A percentile compares a stretch with the other conserved stretches of the same genome.
Evolutionary conservation across 2,888 invertebrate genomes (phyloP).

Genomic region (Heteromurus nitidus): DNA sequence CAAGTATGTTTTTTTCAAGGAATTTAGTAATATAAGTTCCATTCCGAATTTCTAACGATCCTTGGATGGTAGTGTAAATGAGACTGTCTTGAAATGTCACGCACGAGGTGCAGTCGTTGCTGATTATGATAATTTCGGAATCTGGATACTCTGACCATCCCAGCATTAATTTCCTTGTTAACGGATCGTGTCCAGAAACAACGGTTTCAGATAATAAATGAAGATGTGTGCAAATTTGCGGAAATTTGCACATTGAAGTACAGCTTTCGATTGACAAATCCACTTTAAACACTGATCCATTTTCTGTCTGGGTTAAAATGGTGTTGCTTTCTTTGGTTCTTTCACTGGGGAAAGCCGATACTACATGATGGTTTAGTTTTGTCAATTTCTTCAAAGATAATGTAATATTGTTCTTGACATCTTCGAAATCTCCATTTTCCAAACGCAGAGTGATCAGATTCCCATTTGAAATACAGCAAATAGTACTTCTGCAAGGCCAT

Average conservation of each 20-base stretch:
- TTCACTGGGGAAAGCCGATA: neutral
- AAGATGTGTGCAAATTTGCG: constrained; percentile 39
- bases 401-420: neutral
- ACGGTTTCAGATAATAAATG: constrained; percentile 36
- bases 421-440: constrained; percentile 6
- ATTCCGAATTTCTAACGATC: constrained; percentile 69
- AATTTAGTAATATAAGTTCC: constrained; percentile 45
- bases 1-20: constrained; percentile 33
- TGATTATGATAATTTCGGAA: constrained; percentile 43
- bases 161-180: constrained; percentile 65
- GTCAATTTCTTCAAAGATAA: neutral
- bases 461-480: constrained; percentile 41
- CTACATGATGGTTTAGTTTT: neutral
- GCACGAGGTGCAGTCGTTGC: constrained; percentile 69
- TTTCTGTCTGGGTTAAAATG: constrained; percentile 31
- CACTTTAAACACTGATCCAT: constrained; percentile 24
- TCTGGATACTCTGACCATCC: constrained; percentile 50
- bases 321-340: constrained; percentile 20
- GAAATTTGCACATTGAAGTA: constrained; percentile 49
- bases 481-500: constrained; percentile 65
- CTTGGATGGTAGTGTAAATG: constrained; percentile 69
- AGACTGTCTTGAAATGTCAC: constrained; percentile 62
- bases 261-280: neutral
- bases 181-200: constrained; percentile 65
- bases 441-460: constrained; percentile 5